Conservation (phyloP, 2,797 vertebrate genomes). For the Halcyon badia region DNA sequence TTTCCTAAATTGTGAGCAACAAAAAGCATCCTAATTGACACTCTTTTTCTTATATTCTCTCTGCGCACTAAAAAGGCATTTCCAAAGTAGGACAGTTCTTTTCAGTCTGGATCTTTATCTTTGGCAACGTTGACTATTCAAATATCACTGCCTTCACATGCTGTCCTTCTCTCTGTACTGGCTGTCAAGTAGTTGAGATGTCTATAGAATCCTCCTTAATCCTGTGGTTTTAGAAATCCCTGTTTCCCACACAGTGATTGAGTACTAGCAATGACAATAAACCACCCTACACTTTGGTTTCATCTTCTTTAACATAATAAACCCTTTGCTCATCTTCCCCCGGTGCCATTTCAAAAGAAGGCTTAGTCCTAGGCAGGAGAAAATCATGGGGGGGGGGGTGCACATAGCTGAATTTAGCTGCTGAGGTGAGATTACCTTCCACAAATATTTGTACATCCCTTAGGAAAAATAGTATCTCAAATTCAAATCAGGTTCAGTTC, state of each 20-base stretch:
- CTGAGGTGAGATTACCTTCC: neutral
- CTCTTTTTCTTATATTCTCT: neutral
- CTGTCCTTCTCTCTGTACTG: neutral
- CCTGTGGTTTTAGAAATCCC: neutral
- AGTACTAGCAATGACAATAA: neutral
- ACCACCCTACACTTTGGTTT: neutral
- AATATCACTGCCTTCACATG: neutral
- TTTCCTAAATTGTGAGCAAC: neutral
- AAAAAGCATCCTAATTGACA: neutral
- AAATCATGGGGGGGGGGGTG: neutral
- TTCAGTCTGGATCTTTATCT: neutral
- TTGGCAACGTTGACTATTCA: neutral
- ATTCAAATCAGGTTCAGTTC: neutral
- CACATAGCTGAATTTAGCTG: neutral
- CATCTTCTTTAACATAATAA: neutral
- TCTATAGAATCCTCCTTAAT: neutral
- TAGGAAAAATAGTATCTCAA: neutral
- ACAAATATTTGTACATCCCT: neutral
- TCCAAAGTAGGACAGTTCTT: neutral
- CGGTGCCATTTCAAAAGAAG: neutral
- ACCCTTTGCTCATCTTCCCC: neutral
- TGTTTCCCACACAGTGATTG: neutral
- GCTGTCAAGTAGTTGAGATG: neutral
- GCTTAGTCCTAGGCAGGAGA: neutral
- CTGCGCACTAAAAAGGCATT: neutral